phyloP scores from a whole-genome alignment of 2,888 invertebrate species.

The Rhamphomyia laevipes region DNA sequence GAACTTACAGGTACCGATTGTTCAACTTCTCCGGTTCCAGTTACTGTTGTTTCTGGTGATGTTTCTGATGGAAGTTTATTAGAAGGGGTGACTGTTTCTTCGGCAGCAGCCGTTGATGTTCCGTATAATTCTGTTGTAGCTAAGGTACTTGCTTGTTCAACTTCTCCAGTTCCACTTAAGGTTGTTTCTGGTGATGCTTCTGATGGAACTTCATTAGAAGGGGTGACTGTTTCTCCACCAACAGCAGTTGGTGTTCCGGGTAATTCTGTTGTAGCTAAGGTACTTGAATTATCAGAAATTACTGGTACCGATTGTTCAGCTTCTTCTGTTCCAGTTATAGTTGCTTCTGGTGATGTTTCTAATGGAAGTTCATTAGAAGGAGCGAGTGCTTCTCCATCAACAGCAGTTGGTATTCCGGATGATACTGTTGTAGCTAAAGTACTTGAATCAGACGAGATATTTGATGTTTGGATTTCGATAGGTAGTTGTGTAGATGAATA shows the following conservation, averaged over 20 bases:
- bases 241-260: neutral
- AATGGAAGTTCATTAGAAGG: conserved; percentile 4
- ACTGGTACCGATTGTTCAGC: neutral
- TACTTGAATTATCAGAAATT: neutral
- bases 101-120: neutral
- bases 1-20: neutral
- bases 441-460: no score
- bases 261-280: conserved; percentile 1
- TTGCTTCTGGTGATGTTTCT: conserved; percentile 3
- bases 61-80: conserved; percentile 4
- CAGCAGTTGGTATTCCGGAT: neutral
- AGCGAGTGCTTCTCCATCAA: conserved; percentile 5
- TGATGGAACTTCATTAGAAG: neutral
- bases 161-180: neutral
- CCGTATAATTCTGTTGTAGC: neutral
- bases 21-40: neutral
- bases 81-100: conserved; percentile 1
- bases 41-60: conserved; percentile 1
- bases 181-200: neutral
- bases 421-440: no score
- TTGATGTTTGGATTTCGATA: no score
- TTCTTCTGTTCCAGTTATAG: neutral
- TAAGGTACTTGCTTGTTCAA: neutral
- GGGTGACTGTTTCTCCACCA: neutral
- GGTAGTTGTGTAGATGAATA: no score